These are phyloP conservation scores for Gadopsis marmoratus DNA, from an alignment of 2,797 vertebrate genomes.

Conservation along the genomic window DNA sequence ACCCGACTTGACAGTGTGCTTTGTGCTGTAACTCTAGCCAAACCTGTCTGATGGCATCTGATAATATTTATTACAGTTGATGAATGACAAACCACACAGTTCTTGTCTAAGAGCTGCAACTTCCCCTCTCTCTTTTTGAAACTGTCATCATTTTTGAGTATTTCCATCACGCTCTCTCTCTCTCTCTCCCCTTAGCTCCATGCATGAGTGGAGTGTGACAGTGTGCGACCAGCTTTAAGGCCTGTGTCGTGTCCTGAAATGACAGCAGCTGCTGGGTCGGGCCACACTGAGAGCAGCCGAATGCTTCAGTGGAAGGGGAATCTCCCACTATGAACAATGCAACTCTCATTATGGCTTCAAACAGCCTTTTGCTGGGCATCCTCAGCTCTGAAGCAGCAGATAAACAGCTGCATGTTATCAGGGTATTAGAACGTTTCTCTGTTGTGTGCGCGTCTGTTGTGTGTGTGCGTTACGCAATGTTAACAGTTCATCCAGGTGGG, in stretches of 20 bases:
- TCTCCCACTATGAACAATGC: slow-evolving; percentile 68
- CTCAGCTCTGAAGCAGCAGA: slow-evolving; percentile 43
- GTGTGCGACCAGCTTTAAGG: slow-evolving; percentile 24
- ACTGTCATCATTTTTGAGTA: slow-evolving; percentile 4
- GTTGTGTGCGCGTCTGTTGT: slow-evolving; percentile 44
- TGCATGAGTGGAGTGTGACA: slow-evolving; percentile 10
- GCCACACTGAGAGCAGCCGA: slow-evolving; percentile 47
- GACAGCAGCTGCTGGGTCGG: slow-evolving; percentile 60
- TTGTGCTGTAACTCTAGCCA: slow-evolving; percentile 17
- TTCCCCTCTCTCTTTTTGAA: slow-evolving; percentile 47
- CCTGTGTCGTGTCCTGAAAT: slow-evolving; percentile 51
- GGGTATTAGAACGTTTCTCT: slow-evolving; percentile 54
- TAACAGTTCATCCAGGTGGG: slow-evolving; percentile 82
- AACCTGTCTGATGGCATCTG: slow-evolving; percentile 32
- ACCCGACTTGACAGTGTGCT: background rate
- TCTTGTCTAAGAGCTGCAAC: background rate
- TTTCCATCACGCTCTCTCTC: slow-evolving; percentile 8
- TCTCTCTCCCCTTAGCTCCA: background rate
- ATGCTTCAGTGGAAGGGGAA: slow-evolving; percentile 60
- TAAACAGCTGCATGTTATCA: slow-evolving; percentile 70
- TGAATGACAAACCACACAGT: slow-evolving; percentile 17
- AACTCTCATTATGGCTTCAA: slow-evolving; percentile 61
- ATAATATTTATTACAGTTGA: slow-evolving; percentile 28
- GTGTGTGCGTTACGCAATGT: slow-evolving; percentile 54
- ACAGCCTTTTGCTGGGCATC: slow-evolving; percentile 52